Evolutionary conservation across 2,113 vertebrate genomes (phyloP).

Genomic region (Ceyx margarethae): DNA sequence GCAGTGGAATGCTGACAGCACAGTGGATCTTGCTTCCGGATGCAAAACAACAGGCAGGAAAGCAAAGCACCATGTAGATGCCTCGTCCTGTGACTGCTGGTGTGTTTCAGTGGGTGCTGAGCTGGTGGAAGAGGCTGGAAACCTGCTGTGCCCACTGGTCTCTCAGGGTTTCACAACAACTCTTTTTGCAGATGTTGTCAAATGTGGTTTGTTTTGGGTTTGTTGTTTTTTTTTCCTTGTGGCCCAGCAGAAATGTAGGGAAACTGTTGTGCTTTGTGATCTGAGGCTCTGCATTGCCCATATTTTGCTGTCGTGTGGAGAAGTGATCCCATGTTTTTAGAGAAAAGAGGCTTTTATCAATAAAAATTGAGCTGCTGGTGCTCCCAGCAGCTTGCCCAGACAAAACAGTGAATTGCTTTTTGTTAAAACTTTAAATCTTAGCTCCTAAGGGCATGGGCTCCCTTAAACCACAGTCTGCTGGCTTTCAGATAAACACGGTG

Average conservation of each 20-base stretch:
- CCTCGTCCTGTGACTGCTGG: rapidly evolving
- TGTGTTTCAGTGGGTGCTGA: rapidly evolving
- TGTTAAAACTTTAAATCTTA: not conserved
- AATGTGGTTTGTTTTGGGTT: not conserved
- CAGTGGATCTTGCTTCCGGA: not conserved
- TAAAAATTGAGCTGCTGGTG: not conserved
- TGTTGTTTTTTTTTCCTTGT: not conserved
- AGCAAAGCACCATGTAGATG: not conserved
- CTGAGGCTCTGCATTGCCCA: not conserved
- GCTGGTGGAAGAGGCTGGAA: not conserved
- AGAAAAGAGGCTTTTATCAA: not conserved
- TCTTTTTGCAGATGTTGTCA: not conserved
- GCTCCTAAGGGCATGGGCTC: not conserved
- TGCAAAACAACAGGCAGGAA: not conserved
- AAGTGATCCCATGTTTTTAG: not conserved
- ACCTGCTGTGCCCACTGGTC: not conserved
- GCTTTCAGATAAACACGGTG: not conserved
- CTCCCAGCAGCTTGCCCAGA: not conserved
- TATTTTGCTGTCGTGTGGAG: not conserved
- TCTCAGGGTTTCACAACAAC: not conserved
- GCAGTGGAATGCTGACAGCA: not conserved
- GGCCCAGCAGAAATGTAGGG: not conserved
- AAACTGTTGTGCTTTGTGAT: not conserved
- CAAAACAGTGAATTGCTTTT: not conserved
- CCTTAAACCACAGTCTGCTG: not conserved